Conservation (phyloP, 2,113 vertebrate species). For the Cinclus cinclus region DNA sequence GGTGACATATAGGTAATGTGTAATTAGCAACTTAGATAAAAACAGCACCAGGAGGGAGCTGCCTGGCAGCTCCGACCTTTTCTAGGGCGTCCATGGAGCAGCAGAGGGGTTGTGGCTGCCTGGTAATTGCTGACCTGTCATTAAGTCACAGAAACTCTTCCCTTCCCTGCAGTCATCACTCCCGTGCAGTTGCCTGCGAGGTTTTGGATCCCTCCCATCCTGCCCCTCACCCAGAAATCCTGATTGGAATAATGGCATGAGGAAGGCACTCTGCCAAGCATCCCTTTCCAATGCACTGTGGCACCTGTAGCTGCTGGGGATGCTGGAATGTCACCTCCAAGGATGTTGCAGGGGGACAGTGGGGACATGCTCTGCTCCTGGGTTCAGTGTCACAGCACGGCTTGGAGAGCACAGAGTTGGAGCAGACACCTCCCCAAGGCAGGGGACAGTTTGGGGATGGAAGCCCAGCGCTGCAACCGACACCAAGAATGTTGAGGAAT, state of each 20-base stretch:
- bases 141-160: not conserved
- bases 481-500: not conserved
- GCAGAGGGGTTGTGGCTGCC: not conserved
- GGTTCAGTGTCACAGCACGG: not conserved
- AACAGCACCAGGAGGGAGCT: not conserved
- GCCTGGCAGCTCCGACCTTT: not conserved
- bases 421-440: not conserved
- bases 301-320: not conserved
- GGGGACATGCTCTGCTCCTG: not conserved
- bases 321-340: not conserved
- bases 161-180: not conserved
- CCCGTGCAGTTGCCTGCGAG: not conserved
- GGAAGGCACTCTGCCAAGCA: not conserved
- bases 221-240: not conserved
- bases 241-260: not conserved
- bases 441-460: not conserved
- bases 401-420: not conserved
- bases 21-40: slow-evolving; percentile 46
- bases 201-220: not conserved
- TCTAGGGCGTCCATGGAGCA: not conserved
- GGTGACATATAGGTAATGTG: slow-evolving; percentile 30
- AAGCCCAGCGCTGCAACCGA: accelerated
- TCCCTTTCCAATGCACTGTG: not conserved
- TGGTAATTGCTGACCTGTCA: not conserved
- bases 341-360: not conserved